Base-by-base conservation (phyloP, 2,888 invertebrate species). In the Phaedon cochleariae region DNA sequence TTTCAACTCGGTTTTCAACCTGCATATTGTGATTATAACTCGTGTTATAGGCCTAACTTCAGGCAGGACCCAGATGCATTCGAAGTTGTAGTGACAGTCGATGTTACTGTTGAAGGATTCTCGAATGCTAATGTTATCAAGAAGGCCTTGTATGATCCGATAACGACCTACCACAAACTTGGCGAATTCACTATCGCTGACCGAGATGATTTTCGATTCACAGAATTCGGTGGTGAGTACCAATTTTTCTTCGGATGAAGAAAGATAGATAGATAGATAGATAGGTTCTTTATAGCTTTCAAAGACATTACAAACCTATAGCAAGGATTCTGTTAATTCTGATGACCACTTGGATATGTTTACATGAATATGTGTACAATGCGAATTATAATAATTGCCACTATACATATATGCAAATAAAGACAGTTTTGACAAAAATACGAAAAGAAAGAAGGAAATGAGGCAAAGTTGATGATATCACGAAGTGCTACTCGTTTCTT, bases 81-180 rank as follows among this genome's bases (percentile, higher is more conserved):
- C 77, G 85, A 87, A 7, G 87, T 87, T 59, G 87, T 87, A 77
- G 90, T 90, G 20, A 90, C 90, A 0, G 80, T 92, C 68, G 92
- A 93, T 79, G 84, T 93, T 59, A 87, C 88, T 7, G 89, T 90
- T 0, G 84, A 84, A 7, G 86, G 87, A 12, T 86, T 87, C 55
- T 85, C 89, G 69, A 86, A 86, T 10, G 80, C 85, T 6, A 82
- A 83, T 37, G 78, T 85, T 2, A 83, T 84, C 45, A 83, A 82
- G 22, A 79, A 85, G 2, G 80, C 86, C 1, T 81, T 93, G 3
- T 84, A 85, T 54, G 82, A 86, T n/a, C 88, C 89, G 76, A 87
- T 92, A 68, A 80, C 81, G 29, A 81, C 83, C 29, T 84, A 80
- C 2, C 85, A 88, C 69, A 80, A 85, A 46, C 79, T 90, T 41